Base-by-base conservation (phyloP, 2,797 vertebrate species). In the Tangara arthus region DNA sequence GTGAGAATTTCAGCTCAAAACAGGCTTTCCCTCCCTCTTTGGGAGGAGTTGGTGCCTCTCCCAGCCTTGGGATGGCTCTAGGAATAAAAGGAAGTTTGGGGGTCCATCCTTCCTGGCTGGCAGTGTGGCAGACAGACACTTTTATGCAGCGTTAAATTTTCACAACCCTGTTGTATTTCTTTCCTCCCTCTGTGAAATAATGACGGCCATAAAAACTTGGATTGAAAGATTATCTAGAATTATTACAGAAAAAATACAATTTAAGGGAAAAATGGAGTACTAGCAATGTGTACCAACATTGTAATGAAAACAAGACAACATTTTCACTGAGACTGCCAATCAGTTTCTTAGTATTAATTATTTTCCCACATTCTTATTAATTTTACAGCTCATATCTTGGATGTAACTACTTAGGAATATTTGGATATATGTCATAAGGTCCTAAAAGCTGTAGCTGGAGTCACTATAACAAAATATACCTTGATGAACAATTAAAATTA, bases 21-120 rank as follows among this genome's bases (percentile, higher is more conserved):
- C 6, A 50, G 41, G 11, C 1, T 4, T 6, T 47, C 5, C 9
- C 12, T 60, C 3, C 0, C 23, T 68, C 4, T 52, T n/a, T 28
- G 3, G 34, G 39, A 52, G 47, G 34, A 8, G 0, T 0, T n/a
- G 37, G 32, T 55, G 16, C n/a, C 47, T 77, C 22, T 79, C 4
- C 15, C 27, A 64, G 44, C 5, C 66, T 72, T 4, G 2, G 56
- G 42, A 39, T 55, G 55, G 30, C 15, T 59, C 56, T 22, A 24
- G 14, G 50, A 65, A 49, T 49, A 53, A 75, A 73, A 71, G 55
- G 17, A 56, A 50, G 12, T 32, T 47, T 55, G 47, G 55, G 46
- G 2, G 2, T 12, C 39, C 46, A 15, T 68, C 46, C 39, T 26
- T 39, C 9, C 46, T 28, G 24, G 17, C 0, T 60, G 10, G 41